A percentile compares a stretch with the other conserved stretches of the same genome.
Conservation (phyloP, 1,140 invertebrate species). For the Drosophila nebulosa region DNA sequence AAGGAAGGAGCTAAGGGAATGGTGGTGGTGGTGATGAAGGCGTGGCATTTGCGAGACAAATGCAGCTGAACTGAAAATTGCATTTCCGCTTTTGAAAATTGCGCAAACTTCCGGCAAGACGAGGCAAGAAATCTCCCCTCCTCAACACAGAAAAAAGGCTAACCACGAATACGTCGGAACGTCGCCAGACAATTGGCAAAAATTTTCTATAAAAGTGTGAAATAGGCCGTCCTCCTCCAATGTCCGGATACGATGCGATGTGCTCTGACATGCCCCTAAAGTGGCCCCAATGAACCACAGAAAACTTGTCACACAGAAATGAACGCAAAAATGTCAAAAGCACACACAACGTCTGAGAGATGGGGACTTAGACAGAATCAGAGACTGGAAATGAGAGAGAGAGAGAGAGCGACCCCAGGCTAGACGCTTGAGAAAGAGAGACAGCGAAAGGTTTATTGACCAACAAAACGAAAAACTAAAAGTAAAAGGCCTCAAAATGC, state of each 20-base stretch:
- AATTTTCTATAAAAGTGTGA: constrained; percentile 76
- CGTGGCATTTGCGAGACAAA: constrained; percentile 60
- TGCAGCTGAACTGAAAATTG: constrained; percentile 74
- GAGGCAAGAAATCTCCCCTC: neutral
- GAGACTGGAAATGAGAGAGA: neutral
- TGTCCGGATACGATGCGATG: neutral
- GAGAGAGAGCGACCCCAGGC: neutral
- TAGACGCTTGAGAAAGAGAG: neutral
- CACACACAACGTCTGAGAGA: constrained; percentile 31
- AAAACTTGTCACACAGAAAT: constrained; percentile 72
- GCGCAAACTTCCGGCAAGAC: constrained; percentile 60
- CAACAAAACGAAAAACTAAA: neutral
- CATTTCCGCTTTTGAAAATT: constrained; percentile 74
- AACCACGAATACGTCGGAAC: constrained; percentile 52
- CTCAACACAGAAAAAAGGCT: constrained; percentile 8
- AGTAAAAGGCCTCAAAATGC: constrained; percentile 4
- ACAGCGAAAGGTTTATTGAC: constrained; percentile 1
- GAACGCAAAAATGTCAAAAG: constrained; percentile 69
- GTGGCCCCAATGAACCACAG: constrained; percentile 66
- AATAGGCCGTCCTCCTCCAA: constrained; percentile 59
- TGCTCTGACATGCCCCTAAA: constrained; percentile 61
- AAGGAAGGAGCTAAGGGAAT: neutral
- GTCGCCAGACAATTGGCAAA: constrained; percentile 73
- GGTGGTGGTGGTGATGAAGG: neutral
- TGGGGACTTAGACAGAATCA: neutral